Percentiles rank a stretch among this genome's conserved stretches.
These are phyloP conservation scores for Lateolabrax maculatus DNA, from an alignment of 2,797 vertebrate species.

Conservation along the genomic window DNA sequence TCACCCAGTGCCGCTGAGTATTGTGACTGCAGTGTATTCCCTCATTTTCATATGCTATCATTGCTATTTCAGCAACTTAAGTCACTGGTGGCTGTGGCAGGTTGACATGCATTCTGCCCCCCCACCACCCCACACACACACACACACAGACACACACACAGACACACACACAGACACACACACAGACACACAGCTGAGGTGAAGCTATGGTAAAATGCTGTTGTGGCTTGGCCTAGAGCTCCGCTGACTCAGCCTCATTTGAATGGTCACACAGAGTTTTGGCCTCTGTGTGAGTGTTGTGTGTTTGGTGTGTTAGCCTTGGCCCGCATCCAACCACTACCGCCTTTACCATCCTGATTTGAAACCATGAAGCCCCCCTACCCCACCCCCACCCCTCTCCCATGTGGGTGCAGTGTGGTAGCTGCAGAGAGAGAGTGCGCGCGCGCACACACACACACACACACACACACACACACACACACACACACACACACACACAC, in stretches of 20 bases:
- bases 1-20: conserved; percentile 4
- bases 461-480: too few relatives aligned
- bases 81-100: conserved; percentile 44
- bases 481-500: conserved; percentile 20
- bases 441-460: too few relatives aligned
- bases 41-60: conserved; percentile 50
- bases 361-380: conserved; percentile 48
- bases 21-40: conserved; percentile 29
- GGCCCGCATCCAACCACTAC: conserved; percentile 68
- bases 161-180: conserved; percentile 9
- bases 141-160: conserved; percentile 39
- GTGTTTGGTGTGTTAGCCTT: conserved; percentile 58
- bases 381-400: conserved; percentile 1
- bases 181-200: conserved; percentile 54
- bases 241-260: conserved; percentile 80
- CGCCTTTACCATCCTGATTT: conserved; percentile 65
- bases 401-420: conserved; percentile 38
- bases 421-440: conserved; percentile 28
- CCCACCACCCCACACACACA: conserved; percentile 13
- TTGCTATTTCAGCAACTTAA: conserved; percentile 54
- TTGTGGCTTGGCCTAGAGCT: conserved; percentile 67
- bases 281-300: conserved; percentile 46
- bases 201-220: conserved; percentile 74
- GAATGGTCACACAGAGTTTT: conserved; percentile 77
- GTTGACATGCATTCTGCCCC: conserved; percentile 31